phyloP scores from a whole-genome alignment of 2,888 invertebrate genomes.

The Macrophya annulata region DNA sequence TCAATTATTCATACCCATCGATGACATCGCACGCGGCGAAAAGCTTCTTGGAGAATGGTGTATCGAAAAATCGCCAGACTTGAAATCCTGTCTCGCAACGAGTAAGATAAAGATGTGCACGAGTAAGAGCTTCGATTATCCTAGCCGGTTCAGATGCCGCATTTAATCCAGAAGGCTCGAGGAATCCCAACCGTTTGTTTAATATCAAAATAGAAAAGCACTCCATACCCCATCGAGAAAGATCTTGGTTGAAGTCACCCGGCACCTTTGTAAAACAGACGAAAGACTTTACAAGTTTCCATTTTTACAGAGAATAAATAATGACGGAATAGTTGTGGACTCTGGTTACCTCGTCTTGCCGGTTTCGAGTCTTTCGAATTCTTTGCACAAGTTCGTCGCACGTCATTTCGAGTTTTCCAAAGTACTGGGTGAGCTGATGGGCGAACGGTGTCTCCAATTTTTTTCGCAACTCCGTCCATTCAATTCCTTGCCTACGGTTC shows the following conservation, averaged over 20 bases:
- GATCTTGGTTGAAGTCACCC: constrained; percentile 75
- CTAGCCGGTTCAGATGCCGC: constrained; percentile 82
- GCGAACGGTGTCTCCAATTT: constrained; percentile 81
- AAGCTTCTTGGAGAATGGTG: constrained; percentile 83
- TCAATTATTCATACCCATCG: constrained; percentile 80
- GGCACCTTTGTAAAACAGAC: constrained; percentile 71
- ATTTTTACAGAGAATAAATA: not conserved
- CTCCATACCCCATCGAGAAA: constrained; percentile 81
- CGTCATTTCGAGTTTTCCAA: constrained; percentile 75
- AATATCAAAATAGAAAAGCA: constrained; percentile 79
- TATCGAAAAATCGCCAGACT: constrained; percentile 84
- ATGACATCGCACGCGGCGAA: constrained; percentile 84
- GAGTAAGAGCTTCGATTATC: constrained; percentile 82
- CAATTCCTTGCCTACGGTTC: constrained; percentile 81
- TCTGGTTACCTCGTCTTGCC: constrained; percentile 83
- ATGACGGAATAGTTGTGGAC: not conserved
- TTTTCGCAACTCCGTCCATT: constrained; percentile 83
- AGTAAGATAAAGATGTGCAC: constrained; percentile 83
- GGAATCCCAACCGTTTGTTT: constrained; percentile 84
- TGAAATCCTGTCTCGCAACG: constrained; percentile 85
- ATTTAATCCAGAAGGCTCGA: constrained; percentile 81
- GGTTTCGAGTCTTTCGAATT: constrained; percentile 82
- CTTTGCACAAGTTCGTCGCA: constrained; percentile 79
- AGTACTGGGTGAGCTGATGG: constrained; percentile 74
- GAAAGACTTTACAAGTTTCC: not conserved